Evolutionary conservation across 2,113 vertebrate species (phyloP).

Genomic region (Rhea pennata): DNA sequence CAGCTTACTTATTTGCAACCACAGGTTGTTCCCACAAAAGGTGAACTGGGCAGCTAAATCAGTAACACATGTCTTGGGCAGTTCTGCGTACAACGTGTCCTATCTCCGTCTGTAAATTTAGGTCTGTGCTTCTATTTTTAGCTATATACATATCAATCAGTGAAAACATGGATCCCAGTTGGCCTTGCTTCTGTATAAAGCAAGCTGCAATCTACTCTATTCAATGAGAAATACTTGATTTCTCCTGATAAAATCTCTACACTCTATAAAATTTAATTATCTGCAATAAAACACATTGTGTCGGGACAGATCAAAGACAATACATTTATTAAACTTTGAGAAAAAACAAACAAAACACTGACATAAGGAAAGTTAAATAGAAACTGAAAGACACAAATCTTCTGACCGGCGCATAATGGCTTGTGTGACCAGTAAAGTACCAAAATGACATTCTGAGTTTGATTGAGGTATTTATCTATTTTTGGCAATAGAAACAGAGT

Average conservation of each 20-base stretch:
- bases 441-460: slow-evolving; percentile 86
- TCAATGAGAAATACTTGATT: neutral
- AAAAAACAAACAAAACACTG: slow-evolving; percentile 80
- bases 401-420: slow-evolving; percentile 77
- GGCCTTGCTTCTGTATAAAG: neutral
- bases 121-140: neutral
- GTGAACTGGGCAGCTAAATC: neutral
- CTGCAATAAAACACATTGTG: slow-evolving; percentile 16
- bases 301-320: slow-evolving; percentile 78
- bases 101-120: neutral
- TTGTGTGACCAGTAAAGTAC: slow-evolving; percentile 85
- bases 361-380: slow-evolving; percentile 83
- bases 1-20: neutral
- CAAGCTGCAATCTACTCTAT: neutral
- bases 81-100: neutral
- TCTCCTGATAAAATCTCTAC: neutral
- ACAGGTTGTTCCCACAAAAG: neutral
- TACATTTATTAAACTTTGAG: slow-evolving; percentile 86
- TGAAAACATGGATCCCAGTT: neutral
- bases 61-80: neutral
- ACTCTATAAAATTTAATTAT: neutral
- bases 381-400: slow-evolving; percentile 78
- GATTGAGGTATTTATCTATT: slow-evolving; percentile 88
- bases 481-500: slow-evolving; percentile 81
- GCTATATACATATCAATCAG: neutral